These are phyloP conservation scores for Loripinus fragilis DNA, from an alignment of 2,888 invertebrate genomes.

Conservation along the genomic window DNA sequence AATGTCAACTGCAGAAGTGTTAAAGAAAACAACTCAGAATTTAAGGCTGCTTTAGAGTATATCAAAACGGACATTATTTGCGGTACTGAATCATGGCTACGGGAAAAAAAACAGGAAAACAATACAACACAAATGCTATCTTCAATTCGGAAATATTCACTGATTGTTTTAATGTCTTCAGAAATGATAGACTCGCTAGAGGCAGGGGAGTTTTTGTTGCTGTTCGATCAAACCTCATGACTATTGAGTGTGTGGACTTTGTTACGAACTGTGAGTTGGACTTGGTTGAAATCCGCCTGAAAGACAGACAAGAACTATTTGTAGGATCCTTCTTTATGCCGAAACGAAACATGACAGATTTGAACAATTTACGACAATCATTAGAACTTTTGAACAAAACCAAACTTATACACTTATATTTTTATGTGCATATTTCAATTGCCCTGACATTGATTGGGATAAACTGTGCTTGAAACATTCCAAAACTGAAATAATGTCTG, in stretches of 20 bases:
- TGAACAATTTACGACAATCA: too few species aligned
- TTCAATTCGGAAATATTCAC: slow-evolving; percentile 25
- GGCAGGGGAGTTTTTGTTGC: slow-evolving; percentile 31
- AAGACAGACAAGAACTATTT: slow-evolving; percentile 8
- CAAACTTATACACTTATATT: slow-evolving; percentile 21
- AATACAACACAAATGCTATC: slow-evolving; percentile 8
- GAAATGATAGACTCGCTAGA: slow-evolving; percentile 21
- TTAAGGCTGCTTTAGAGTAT: too few species aligned
- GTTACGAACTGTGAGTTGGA: too few species aligned
- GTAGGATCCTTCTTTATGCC: slow-evolving; percentile 32
- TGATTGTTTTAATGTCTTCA: slow-evolving; percentile 11
- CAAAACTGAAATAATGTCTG: background rate
- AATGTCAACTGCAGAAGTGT: too few species aligned
- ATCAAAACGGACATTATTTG: slow-evolving; percentile 28
- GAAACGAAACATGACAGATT: too few species aligned
- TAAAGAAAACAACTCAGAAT: too few species aligned
- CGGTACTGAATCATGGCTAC: too few species aligned
- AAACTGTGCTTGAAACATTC: background rate
- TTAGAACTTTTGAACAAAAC: too few species aligned
- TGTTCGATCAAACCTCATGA: slow-evolving; percentile 9
- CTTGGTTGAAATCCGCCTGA: slow-evolving; percentile 23
- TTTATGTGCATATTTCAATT: slow-evolving; percentile 34
- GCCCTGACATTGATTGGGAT: too few species aligned
- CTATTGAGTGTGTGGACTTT: too few species aligned
- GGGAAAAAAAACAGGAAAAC: slow-evolving; percentile 27